A percentile compares a stretch with the other conserved stretches of the same genome.
Evolutionary conservation across 2,113 vertebrate genomes (phyloP).

Genomic region (Onychostruthus taczanowskii): DNA sequence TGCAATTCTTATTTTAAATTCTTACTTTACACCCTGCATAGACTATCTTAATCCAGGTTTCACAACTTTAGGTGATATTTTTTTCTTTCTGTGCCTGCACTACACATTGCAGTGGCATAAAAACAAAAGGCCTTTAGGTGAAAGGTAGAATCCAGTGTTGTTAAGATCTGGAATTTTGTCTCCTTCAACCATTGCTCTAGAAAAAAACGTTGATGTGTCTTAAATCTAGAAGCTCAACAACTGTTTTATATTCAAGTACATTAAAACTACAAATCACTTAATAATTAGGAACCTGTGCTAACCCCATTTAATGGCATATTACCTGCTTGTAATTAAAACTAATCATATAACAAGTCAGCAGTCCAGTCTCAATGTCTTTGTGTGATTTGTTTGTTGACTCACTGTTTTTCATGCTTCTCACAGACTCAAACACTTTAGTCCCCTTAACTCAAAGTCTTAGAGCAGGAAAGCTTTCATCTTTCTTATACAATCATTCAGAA

Average conservation of each 20-base stretch:
- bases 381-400: neutral
- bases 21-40: neutral
- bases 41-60: neutral
- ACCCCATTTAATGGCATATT: neutral
- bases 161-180: neutral
- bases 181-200: neutral
- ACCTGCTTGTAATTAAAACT: neutral
- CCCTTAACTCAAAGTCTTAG: neutral
- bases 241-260: neutral
- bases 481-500: neutral
- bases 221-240: neutral
- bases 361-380: no score
- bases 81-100: neutral
- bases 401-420: neutral
- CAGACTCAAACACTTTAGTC: neutral
- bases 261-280: neutral
- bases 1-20: neutral
- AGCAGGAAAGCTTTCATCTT: neutral
- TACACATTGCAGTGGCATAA: neutral
- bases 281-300: neutral
- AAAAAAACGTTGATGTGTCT: neutral
- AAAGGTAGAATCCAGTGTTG: neutral
- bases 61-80: neutral
- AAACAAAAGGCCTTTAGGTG: neutral
- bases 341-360: neutral